A percentile compares a stretch with the other conserved stretches of the same genome.
phyloP scores from a whole-genome alignment of 2,888 invertebrate genomes.

The Apantesis nais region DNA sequence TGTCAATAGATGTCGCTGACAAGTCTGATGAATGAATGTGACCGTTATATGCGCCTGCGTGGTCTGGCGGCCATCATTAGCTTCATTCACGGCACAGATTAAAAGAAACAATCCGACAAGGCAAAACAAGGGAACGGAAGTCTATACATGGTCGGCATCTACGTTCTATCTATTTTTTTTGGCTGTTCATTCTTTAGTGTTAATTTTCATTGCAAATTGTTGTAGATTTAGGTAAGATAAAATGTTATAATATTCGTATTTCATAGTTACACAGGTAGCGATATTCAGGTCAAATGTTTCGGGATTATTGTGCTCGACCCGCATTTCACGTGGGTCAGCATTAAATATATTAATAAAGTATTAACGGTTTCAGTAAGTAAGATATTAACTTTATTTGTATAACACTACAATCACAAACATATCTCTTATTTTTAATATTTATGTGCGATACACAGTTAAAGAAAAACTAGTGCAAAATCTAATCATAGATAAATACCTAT shows the following conservation, averaged over 20 bases:
- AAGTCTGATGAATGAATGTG: conserved; percentile 80
- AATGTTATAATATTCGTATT: background rate
- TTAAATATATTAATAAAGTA: background rate
- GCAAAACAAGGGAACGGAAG: conserved; percentile 75
- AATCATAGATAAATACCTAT: background rate
- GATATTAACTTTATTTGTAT: background rate
- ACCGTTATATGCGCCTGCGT: conserved; percentile 70
- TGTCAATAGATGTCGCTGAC: conserved; percentile 84
- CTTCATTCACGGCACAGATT: conserved; percentile 75
- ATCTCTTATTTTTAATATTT: background rate
- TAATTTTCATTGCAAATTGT: conserved; percentile 11
- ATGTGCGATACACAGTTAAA: no score
- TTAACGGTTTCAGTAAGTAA: background rate
- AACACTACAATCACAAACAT: background rate
- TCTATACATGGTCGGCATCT: conserved; percentile 66
- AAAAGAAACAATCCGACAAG: conserved; percentile 78
- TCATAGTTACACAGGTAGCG: background rate
- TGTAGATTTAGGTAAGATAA: background rate
- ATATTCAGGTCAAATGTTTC: no score
- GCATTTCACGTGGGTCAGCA: no score
- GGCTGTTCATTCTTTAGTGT: conserved; percentile 26
- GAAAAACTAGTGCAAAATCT: no score
- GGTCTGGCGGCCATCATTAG: conserved; percentile 65
- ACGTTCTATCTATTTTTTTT: conserved; percentile 52
- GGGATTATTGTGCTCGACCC: no score